phyloP scores from a whole-genome alignment of 1,140 invertebrate species.

The Melitaea cinxia region DNA sequence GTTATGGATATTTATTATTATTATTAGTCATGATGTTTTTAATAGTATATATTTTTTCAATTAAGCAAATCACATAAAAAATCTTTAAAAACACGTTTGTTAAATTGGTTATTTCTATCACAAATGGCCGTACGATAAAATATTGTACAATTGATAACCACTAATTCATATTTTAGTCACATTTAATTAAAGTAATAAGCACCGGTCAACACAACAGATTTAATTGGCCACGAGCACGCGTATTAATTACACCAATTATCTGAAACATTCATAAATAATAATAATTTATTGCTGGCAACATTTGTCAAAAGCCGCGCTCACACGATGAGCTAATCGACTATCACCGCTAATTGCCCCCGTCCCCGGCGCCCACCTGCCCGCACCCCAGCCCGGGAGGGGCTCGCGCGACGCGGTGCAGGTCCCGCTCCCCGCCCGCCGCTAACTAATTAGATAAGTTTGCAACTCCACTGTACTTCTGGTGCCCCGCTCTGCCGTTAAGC shows the following conservation, averaged over 20 bases:
- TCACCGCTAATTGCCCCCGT: conserved; percentile 78
- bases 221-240: conserved; percentile 50
- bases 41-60: conserved; percentile 3
- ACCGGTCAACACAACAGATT: conserved; percentile 54
- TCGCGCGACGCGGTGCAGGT: conserved; percentile 11
- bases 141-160: conserved; percentile 24
- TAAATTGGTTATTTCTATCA: neutral
- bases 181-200: conserved; percentile 52
- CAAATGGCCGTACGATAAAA: neutral
- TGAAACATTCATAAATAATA: conserved; percentile 75
- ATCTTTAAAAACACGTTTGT: neutral
- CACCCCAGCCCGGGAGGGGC: conserved; percentile 27
- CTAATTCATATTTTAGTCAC: conserved; percentile 35
- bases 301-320: conserved; percentile 80
- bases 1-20: too few species aligned
- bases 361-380: conserved; percentile 40
- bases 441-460: conserved; percentile 81
- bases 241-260: conserved; percentile 74
- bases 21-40: too few species aligned
- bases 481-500: conserved; percentile 74
- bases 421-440: conserved; percentile 48
- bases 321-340: conserved; percentile 81
- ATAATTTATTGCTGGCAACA: conserved; percentile 75
- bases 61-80: neutral
- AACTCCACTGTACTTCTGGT: conserved; percentile 79